Percentiles rank a stretch among this genome's conserved stretches.
Evolutionary conservation across 1,140 invertebrate species (phyloP).

Genomic region (Drosophila kohkoa): DNA sequence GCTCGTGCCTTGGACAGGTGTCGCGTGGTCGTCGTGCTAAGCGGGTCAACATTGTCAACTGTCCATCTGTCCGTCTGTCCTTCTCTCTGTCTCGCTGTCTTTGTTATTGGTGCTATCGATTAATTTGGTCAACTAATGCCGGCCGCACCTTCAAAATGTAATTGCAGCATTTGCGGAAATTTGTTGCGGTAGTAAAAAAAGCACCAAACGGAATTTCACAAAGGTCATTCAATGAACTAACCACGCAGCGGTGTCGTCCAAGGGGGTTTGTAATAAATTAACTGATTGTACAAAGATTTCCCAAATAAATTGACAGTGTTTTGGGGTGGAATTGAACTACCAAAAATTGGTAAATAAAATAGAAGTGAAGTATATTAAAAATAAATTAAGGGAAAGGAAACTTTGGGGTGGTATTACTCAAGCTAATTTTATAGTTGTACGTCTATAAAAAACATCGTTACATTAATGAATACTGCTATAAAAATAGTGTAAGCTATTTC

Average conservation of each 20-base stretch:
- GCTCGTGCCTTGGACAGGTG: conserved; percentile 44
- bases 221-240: conserved; percentile 61
- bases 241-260: conserved; percentile 21
- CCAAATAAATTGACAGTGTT: neutral
- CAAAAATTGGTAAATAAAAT: neutral
- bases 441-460: too few species aligned
- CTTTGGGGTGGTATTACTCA: too few species aligned
- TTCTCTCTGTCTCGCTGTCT: conserved; percentile 34
- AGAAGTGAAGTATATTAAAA: neutral
- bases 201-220: conserved; percentile 45
- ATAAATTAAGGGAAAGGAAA: too few species aligned
- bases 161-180: conserved; percentile 80
- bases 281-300: neutral
- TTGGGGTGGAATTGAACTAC: neutral
- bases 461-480: too few species aligned
- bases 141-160: conserved; percentile 72
- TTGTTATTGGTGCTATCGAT: conserved; percentile 74
- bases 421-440: too few species aligned
- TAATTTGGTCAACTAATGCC: conserved; percentile 69
- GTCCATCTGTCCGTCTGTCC: neutral
- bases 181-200: conserved; percentile 53
- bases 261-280: conserved; percentile 7
- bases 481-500: too few species aligned
- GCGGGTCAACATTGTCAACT: conserved; percentile 61
- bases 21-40: conserved; percentile 44